Base-by-base conservation (phyloP, 2,888 invertebrate genomes). In the Ischnura elegans region DNA sequence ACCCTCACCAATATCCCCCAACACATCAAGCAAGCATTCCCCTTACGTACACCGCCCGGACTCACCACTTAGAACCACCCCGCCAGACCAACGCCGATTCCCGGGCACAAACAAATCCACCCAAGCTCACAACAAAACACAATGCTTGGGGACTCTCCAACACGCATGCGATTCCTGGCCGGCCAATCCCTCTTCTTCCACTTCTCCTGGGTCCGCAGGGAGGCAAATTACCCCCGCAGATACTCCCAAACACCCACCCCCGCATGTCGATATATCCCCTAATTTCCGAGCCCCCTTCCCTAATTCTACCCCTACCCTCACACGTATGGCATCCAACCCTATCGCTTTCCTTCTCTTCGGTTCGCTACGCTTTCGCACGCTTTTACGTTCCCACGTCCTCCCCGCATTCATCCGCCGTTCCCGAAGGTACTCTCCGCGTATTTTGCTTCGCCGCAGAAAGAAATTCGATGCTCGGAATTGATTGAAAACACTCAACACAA, bases 61-160 rank as follows among this genome's bases (percentile, higher is more conserved):
- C 46, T 19, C 86, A 8, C n/a, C 86, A 43, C 43, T 43, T 43
- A 43, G 45, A 25, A 25, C 46, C 85, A 13, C 42, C 94, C 25
- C 6, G 94, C 94, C 94, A 94, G 94, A 94, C 94, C 94, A 25
- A 51, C 93, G 93, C 93, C 87, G 66, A 76, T 76, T 29, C 76
- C 76, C 76, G 46, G n/a, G n/a, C 86, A 46, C 86, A 86, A 86
- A 86, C 86, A 86, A 86, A 86, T 86, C 86, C 45, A 8, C 45
- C 46, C 86, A n/a, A 25, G 16, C 86, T 8, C 25, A 86, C 86
- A 86, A 46, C 46, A 46, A 46, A 46, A 43, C 86, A 94, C 61
- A 87, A 93, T 93, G 93, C 90, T 36, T 51, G 90, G 90, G 84
- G 86, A 76, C 47, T 47, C 47, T 47, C 47, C 13, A 5, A 47